phyloP scores from a whole-genome alignment of 2,113 vertebrate species.

The Miniopterus natalensis region DNA sequence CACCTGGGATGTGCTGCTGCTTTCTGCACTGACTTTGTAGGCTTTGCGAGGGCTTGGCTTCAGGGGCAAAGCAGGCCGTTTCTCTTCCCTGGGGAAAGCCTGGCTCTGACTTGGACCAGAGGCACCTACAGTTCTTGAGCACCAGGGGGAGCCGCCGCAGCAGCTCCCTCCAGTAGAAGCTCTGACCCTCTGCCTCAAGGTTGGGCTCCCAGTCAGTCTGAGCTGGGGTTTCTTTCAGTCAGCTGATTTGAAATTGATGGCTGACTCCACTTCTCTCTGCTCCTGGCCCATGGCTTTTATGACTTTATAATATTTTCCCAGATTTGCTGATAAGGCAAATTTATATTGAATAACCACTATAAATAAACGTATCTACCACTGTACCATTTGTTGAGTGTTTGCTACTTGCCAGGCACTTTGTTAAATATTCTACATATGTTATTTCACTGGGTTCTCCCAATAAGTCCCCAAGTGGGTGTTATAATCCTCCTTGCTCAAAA shows the following conservation, averaged over 20 bases:
- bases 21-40: neutral
- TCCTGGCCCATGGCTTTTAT: conserved; percentile 7
- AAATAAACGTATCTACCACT: neutral
- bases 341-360: neutral
- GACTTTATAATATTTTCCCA: conserved; percentile 26
- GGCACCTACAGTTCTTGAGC: neutral
- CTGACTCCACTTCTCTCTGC: conserved; percentile 20
- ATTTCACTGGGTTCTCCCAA: neutral
- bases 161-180: neutral
- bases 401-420: conserved; percentile 1
- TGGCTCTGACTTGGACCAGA: neutral
- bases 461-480: neutral
- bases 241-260: neutral
- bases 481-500: neutral
- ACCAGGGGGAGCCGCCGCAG: conserved; percentile 1
- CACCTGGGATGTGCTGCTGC: neutral
- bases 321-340: neutral
- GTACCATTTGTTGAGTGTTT: neutral
- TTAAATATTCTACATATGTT: conserved; percentile 19
- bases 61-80: neutral
- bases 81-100: neutral
- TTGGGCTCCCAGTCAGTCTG: neutral
- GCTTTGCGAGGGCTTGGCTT: conserved; percentile 3
- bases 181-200: neutral
- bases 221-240: neutral